These are phyloP conservation scores for Tympanoctomys barrerae DNA, from an alignment of 2,797 vertebrate genomes.

Conservation along the genomic window DNA sequence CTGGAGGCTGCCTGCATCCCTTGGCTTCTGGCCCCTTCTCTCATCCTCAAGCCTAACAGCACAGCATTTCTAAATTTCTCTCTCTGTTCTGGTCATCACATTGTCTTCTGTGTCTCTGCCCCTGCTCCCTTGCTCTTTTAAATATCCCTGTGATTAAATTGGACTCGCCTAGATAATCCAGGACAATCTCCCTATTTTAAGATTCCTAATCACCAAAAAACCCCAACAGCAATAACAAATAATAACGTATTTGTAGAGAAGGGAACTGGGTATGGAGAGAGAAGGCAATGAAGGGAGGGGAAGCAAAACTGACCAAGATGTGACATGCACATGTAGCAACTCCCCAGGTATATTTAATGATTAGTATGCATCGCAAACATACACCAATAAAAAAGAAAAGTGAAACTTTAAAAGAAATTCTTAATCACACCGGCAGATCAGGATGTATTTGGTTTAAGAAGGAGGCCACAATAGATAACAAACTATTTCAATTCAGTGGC, in stretches of 20 bases:
- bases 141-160: not conserved
- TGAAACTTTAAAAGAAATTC: not conserved
- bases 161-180: not conserved
- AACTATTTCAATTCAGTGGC: constrained; percentile 4
- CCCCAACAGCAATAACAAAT: not conserved
- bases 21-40: not conserved
- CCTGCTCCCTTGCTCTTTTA: not conserved
- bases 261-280: not conserved
- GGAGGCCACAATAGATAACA: not conserved
- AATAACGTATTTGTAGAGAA: not conserved
- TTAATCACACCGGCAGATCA: not conserved
- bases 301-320: not conserved
- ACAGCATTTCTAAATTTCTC: not conserved
- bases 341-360: not conserved
- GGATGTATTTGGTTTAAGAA: not conserved
- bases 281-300: not conserved
- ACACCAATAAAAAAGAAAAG: not conserved
- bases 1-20: not conserved
- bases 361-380: not conserved
- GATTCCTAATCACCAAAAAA: not conserved
- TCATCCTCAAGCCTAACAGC: not conserved
- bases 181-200: not conserved
- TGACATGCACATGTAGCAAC: not conserved
- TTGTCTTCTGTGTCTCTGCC: not conserved
- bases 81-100: not conserved